Conservation (phyloP, 1,140 invertebrate species). For the Drosophila auraria region DNA sequence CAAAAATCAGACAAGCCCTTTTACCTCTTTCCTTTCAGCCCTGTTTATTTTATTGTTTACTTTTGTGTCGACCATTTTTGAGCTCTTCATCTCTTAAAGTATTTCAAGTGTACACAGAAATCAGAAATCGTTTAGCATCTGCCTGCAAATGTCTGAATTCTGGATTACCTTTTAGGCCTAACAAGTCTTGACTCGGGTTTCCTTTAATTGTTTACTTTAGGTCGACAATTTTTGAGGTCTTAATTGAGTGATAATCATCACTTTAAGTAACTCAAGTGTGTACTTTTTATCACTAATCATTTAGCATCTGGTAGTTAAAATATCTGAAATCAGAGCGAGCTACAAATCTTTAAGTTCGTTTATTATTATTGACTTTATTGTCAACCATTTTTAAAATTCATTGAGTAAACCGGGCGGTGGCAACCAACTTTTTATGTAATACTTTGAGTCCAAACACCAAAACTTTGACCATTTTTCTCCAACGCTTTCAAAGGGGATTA, state of each 20-base stretch:
- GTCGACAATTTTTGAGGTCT: neutral
- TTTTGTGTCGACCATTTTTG: neutral
- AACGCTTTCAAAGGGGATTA: neutral
- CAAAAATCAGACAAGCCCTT: too few species aligned
- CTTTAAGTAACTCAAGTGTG: constrained; percentile 5
- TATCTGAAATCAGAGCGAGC: neutral
- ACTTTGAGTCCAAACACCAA: neutral
- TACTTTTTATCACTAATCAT: neutral
- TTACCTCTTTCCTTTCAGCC: too few species aligned
- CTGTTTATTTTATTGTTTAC: neutral
- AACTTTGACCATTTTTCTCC: neutral
- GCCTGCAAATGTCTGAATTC: neutral
- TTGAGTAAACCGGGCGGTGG: neutral
- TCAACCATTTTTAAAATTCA: constrained; percentile 7
- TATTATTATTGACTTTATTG: neutral
- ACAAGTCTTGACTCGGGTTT: neutral
- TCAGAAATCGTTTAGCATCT: constrained; percentile 10
- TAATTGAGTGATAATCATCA: constrained; percentile 8
- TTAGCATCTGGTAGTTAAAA: constrained; percentile 2
- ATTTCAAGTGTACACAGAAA: neutral
- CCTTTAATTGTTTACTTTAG: neutral
- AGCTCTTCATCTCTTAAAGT: neutral
- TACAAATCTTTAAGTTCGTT: neutral
- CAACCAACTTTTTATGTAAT: neutral
- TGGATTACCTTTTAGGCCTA: neutral